A percentile compares a stretch with the other conserved stretches of the same genome.
These are phyloP conservation scores for Lamprotornis superbus DNA, from an alignment of 2,113 vertebrate species.

Conservation along the genomic window DNA sequence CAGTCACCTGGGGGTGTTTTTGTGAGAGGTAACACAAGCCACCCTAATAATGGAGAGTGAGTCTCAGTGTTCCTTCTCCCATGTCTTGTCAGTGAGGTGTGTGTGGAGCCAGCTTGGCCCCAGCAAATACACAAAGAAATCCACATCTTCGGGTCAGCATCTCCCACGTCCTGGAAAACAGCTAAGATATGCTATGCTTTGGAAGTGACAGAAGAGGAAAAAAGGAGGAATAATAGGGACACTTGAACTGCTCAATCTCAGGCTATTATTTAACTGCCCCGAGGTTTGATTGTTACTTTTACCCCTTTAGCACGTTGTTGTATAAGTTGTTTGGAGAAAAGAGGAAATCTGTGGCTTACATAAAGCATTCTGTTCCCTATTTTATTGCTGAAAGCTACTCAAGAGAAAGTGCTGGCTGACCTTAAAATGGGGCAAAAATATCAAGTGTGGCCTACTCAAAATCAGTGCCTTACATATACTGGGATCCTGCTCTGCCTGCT, in stretches of 20 bases:
- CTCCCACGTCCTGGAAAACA: background rate
- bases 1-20: background rate
- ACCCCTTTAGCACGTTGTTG: constrained; percentile 5
- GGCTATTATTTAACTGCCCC: constrained; percentile 31
- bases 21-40: background rate
- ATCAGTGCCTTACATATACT: constrained; percentile 12
- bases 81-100: background rate
- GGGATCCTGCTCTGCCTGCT: background rate
- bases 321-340: constrained; percentile 44
- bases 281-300: background rate
- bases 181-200: background rate
- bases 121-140: background rate
- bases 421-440: constrained; percentile 34
- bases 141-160: background rate
- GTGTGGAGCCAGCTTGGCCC: background rate
- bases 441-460: constrained; percentile 7
- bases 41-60: background rate
- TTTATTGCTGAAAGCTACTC: constrained; percentile 17
- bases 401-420: background rate
- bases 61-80: background rate
- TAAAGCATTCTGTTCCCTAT: constrained; percentile 29
- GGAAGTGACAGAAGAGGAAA: background rate
- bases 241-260: background rate
- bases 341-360: background rate
- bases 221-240: background rate